These are phyloP conservation scores for Pterostichus madidus DNA, from an alignment of 2,888 invertebrate genomes.

Conservation along the genomic window DNA sequence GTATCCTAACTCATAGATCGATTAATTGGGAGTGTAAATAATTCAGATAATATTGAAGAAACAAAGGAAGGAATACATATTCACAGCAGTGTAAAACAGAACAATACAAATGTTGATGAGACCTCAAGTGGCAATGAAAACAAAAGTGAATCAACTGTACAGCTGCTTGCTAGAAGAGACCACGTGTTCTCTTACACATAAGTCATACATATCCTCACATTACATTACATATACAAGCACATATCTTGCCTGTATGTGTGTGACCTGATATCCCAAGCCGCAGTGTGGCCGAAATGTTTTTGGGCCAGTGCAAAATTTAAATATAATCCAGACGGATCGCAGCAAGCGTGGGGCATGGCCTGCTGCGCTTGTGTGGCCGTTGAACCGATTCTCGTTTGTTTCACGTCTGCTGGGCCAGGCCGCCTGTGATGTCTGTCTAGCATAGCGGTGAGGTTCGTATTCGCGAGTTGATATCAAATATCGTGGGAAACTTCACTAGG, in stretches of 20 bases:
- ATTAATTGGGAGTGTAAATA: too few species aligned
- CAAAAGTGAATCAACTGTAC: constrained; percentile 28
- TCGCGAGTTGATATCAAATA: constrained; percentile 49
- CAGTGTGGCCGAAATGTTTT: constrained; percentile 47
- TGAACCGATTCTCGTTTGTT: constrained; percentile 59
- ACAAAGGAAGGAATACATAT: too few species aligned
- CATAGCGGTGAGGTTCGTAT: constrained; percentile 1
- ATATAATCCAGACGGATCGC: constrained; percentile 62
- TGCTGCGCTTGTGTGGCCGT: constrained; percentile 49
- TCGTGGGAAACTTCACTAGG: constrained; percentile 47
- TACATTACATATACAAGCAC: not conserved
- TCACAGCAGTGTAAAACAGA: too few species aligned
- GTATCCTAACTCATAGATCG: too few species aligned
- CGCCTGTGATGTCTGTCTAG: not conserved
- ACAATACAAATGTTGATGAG: too few species aligned
- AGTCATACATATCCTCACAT: not conserved
- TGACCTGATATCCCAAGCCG: constrained; percentile 10
- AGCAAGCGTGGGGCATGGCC: constrained; percentile 10
- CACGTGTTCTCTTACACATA: constrained; percentile 28
- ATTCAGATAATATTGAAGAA: too few species aligned
- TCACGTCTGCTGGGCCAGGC: not conserved
- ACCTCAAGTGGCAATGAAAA: not conserved
- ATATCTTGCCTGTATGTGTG: not conserved
- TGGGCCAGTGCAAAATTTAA: constrained; percentile 63
- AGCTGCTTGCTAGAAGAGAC: not conserved